phyloP scores from a whole-genome alignment of 2,888 invertebrate species.

The Cryptocephalus moraei region DNA sequence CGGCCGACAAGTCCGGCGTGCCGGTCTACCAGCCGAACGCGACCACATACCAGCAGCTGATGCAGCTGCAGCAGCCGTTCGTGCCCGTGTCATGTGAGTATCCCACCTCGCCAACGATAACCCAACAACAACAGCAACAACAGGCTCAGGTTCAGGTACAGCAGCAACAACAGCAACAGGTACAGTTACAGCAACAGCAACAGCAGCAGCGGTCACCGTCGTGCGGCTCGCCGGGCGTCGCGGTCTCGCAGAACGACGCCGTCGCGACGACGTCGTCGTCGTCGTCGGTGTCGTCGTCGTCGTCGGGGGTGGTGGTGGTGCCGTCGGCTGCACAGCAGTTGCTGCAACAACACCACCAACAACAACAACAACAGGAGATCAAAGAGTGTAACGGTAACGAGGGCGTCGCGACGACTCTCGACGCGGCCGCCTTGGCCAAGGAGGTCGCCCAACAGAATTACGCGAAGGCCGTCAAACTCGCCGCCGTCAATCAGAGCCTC shows the following conservation, averaged over 20 bases:
- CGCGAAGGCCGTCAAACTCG: constrained; percentile 61
- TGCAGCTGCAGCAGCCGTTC: constrained; percentile 91
- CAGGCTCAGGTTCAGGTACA: constrained; percentile 19
- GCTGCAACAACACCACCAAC: constrained; percentile 16
- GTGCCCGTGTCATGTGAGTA: constrained; percentile 99
- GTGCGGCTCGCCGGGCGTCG: neutral
- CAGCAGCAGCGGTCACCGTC: constrained; percentile 1
- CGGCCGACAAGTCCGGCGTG: constrained; percentile 92
- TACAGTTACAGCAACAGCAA: constrained; percentile 24
- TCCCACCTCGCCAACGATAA: constrained; percentile 60
- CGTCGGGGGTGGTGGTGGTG: neutral
- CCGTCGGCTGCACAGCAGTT: constrained; percentile 8
- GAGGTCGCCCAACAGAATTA: constrained; percentile 78
- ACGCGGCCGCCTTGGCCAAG: constrained; percentile 62
- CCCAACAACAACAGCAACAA: constrained; percentile 23
- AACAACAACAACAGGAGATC: constrained; percentile 14
- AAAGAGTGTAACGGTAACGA: constrained; percentile 11
- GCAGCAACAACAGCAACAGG: constrained; percentile 23
- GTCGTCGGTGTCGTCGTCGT: neutral
- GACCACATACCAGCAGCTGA: constrained; percentile 88
- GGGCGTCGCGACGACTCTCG: constrained; percentile 31
- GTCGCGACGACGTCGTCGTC: neutral
- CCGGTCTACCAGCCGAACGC: constrained; percentile 91
- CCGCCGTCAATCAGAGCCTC: constrained; percentile 34
- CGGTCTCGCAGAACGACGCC: neutral